Conservation (phyloP, 2,888 invertebrate genomes). For the Cataglyphis cursor region DNA sequence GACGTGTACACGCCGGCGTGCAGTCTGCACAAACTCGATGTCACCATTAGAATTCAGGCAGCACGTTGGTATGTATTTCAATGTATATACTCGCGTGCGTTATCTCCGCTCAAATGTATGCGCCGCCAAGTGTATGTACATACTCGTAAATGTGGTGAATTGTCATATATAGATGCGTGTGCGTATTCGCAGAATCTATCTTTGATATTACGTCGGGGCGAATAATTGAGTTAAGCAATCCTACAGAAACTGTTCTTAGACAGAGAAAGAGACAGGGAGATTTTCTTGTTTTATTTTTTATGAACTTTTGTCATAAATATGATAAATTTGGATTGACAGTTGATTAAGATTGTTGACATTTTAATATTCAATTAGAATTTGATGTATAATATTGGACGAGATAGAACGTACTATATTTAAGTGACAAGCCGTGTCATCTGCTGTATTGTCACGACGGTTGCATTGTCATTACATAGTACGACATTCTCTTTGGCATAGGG, state of each 20-base stretch:
- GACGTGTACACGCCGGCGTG: slow-evolving; percentile 57
- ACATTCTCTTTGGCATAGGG: slow-evolving; percentile 24
- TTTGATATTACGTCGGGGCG: not conserved
- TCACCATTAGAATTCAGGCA: slow-evolving; percentile 79
- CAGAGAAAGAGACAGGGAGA: not conserved
- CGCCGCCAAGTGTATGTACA: slow-evolving; percentile 46
- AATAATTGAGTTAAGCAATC: slow-evolving; percentile 37
- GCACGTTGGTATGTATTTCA: slow-evolving; percentile 51
- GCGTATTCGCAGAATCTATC: slow-evolving; percentile 5
- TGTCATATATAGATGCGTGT: slow-evolving; percentile 28
- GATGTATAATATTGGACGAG: not conserved
- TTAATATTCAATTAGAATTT: not conserved
- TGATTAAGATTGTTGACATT: slow-evolving; percentile 4
- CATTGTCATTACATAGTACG: slow-evolving; percentile 20
- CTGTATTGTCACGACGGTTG: not conserved
- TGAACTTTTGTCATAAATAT: not conserved
- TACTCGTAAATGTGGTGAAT: slow-evolving; percentile 51
- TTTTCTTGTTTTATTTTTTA: not conserved
- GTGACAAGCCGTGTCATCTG: not conserved
- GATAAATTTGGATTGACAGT: not conserved
- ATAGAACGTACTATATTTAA: not conserved
- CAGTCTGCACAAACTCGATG: slow-evolving; percentile 64
- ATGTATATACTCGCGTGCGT: slow-evolving; percentile 23
- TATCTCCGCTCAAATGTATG: slow-evolving; percentile 20
- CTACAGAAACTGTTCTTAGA: not conserved